Percentiles rank a stretch among this genome's conserved stretches.
Evolutionary conservation across 92 coral and sea anemone genomes (phyloP).

Genomic region (Paramuricea clavata): DNA sequence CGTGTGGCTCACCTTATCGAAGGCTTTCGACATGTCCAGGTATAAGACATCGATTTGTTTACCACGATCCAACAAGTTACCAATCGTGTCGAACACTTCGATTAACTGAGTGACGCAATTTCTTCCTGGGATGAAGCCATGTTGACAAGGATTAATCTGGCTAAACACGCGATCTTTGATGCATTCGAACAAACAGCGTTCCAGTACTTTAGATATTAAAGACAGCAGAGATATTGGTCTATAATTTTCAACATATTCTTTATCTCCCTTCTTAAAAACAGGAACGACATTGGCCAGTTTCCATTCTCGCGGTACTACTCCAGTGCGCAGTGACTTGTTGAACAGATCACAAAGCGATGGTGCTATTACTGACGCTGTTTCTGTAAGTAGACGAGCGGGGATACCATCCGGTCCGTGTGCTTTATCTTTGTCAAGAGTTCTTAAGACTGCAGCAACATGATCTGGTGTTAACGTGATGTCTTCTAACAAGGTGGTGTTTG

Average conservation of each 20-base stretch:
- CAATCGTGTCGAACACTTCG: conserved; percentile 50
- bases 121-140: conserved; percentile 1
- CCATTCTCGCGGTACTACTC: too few species aligned
- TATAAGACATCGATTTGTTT: neutral
- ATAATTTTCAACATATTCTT: too few species aligned
- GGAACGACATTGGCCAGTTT: too few species aligned
- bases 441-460: neutral
- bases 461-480: neutral
- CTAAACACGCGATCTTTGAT: neutral
- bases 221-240: neutral
- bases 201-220: neutral
- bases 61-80: conserved; percentile 34
- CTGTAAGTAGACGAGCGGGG: too few species aligned
- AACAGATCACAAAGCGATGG: too few species aligned
- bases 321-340: too few species aligned
- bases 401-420: neutral
- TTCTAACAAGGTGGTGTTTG: neutral
- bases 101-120: conserved; percentile 64
- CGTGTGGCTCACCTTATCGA: neutral
- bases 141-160: conserved; percentile 24
- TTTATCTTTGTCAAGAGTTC: neutral
- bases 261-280: neutral
- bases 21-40: neutral
- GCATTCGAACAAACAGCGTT: neutral
- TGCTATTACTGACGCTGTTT: too few species aligned